Conservation (phyloP, 2,113 vertebrate species). For the Eleginops maclovinus region DNA sequence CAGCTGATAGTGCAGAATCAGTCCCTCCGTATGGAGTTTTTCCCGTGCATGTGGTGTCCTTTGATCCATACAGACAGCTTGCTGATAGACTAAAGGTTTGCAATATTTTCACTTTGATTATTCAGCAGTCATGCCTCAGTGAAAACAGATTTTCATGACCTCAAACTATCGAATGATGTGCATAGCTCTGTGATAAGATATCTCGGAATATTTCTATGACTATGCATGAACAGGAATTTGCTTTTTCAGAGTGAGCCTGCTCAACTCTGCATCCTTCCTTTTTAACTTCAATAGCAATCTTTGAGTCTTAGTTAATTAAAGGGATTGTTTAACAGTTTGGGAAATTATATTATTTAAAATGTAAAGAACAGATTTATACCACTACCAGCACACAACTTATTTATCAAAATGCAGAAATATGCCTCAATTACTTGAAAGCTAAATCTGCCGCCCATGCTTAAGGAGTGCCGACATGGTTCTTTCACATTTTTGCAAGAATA, state of each 20-base stretch:
- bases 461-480: not conserved
- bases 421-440: not conserved
- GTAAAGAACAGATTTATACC: not conserved
- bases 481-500: constrained; percentile 6
- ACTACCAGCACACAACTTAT: not conserved
- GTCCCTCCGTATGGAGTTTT: not conserved
- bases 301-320: constrained; percentile 1
- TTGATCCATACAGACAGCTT: constrained; percentile 25
- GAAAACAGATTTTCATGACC: constrained; percentile 6
- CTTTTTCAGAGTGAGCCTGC: not conserved
- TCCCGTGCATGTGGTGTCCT: not conserved
- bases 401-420: not conserved
- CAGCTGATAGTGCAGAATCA: constrained; percentile 9
- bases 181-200: constrained; percentile 8
- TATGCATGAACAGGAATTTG: constrained; percentile 1
- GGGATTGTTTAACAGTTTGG: constrained; percentile 11
- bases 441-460: constrained; percentile 12
- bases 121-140: constrained; percentile 15
- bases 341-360: not conserved
- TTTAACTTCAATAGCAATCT: constrained; percentile 8
- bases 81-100: constrained; percentile 12
- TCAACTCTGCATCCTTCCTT: constrained; percentile 17
- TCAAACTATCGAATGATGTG: not conserved
- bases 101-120: constrained; percentile 27
- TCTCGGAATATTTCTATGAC: constrained; percentile 27